Evolutionary conservation across 2,888 invertebrate species (phyloP).

Genomic region (Exephanes ischioxanthus): DNA sequence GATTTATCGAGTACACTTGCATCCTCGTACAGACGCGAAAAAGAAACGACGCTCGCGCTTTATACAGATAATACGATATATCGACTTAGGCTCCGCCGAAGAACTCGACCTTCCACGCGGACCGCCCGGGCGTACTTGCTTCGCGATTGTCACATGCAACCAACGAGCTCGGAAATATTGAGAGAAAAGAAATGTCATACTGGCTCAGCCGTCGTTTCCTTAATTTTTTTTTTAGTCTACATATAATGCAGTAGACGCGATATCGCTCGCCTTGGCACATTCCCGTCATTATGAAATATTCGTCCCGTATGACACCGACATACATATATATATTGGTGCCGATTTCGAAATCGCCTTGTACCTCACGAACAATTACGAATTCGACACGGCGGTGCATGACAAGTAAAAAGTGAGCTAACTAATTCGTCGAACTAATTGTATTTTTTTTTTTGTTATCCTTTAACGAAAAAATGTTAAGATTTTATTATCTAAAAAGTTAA

Average conservation of each 20-base stretch:
- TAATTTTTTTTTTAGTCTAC: neutral
- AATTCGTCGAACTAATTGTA: too few relatives aligned
- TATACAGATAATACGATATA: neutral
- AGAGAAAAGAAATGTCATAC: slow-evolving; percentile 5
- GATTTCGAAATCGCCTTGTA: slow-evolving; percentile 20
- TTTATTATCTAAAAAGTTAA: too few relatives aligned
- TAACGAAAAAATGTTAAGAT: too few relatives aligned
- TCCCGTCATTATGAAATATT: slow-evolving; percentile 40
- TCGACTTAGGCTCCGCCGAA: slow-evolving; percentile 14
- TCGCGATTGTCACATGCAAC: slow-evolving; percentile 4
- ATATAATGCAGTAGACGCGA: slow-evolving; percentile 32
- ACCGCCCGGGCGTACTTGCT: slow-evolving; percentile 18
- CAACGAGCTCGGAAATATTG: slow-evolving; percentile 4
- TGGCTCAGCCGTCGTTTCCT: too few relatives aligned
- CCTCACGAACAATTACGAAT: slow-evolving; percentile 12
- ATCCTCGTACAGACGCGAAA: slow-evolving; percentile 23
- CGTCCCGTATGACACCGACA: neutral
- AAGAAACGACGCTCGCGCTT: neutral
- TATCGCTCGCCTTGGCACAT: slow-evolving; percentile 63
- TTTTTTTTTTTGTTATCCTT: too few relatives aligned
- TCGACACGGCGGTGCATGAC: neutral
- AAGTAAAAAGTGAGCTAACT: too few relatives aligned
- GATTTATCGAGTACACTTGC: slow-evolving; percentile 65
- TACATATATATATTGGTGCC: neutral
- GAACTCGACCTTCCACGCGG: slow-evolving; percentile 34